Evolutionary conservation across 1,140 invertebrate species (phyloP), one percentile per base, ranked within the genome.

Genomic region (Heliconius hewitsoni): DNA sequence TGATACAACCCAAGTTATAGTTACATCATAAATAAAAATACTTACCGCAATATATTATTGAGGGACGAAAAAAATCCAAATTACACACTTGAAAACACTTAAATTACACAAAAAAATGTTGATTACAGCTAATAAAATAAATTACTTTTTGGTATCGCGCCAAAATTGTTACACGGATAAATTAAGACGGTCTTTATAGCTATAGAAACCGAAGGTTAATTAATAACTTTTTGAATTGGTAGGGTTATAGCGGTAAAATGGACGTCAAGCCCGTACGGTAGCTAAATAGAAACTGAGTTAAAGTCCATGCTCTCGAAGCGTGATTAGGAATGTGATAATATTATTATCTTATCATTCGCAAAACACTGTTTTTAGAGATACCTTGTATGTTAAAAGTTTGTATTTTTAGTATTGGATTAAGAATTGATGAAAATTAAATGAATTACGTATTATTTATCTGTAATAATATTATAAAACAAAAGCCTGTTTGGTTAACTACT

Each of bases 1-100:
- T 50, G 34, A 74, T 66, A 46, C 13, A 71, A 46, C 50, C 27
- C 39, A 57, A 55, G 27, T 46, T 76, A 19, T 13, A 11, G 52
- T 83, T 83, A 83, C 82, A 81, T 83, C 82, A 83, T 74, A 30
- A 81, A 76, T 81, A 77, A 60, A 71, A 76, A 81, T 81, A 83
- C 82, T 83, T 76, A 83, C 82, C 11, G 30, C 74, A 52, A 57
- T 23, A 23, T 9, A 57, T 23, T 57, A 30, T 66, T 66, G 4
- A 5, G 27, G 39, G 70, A 74, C 52, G 72, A 74, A 70, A 46
- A 72, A 55, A 84, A 84, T 82, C 83, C 83, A 78, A 84, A 78
- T 76, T 46, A 82, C 71, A 66, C 60, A 66, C 60, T 30, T 27
- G 9, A 27, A 66, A 80, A 52, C 50, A 82, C 74, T 71, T 23